Base-by-base conservation (phyloP, 2,113 vertebrate genomes). In the Austrofundulus limnaeus region DNA sequence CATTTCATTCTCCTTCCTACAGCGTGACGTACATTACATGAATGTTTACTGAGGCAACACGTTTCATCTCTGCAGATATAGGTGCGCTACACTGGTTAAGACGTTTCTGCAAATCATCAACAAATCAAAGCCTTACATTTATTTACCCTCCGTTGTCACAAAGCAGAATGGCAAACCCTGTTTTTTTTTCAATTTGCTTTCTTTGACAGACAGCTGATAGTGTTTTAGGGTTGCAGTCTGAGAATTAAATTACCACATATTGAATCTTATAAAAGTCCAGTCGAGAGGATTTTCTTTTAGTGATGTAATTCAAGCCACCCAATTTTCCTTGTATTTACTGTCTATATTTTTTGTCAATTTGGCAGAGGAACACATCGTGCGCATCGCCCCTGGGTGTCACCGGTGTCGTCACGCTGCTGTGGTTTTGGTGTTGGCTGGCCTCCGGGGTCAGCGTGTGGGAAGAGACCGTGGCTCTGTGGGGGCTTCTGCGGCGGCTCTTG, bases 281-380 rank as follows among this genome's bases (percentile, higher is more conserved):
- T 88, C 77, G 77, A 83, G 72, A 57, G 84, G 87, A 85, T 90
- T 34, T 89, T 88, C 85, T 87, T 84, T 87, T 86, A 81, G 67
- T 80, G 78, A 84, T 90, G 87, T 91, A 84, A 90, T 91, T 89
- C 85, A 82, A 87, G 81, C 81, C 43, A 86, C 91, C 89, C 90
- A 92, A 92, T 93, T 90, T 89, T 91, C 87, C 70, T 80, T 74
- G 81, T 90, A 90, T 92, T 92, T 92, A 90, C 86, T 86, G 85
- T 89, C 91, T 90, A 84, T 89, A 88, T 89, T 88, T n/a, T 34
- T 90, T 91, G 89, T 90, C 87, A 91, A 88, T 92, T 92, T 92
- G 86, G 83, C 77, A 70, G 84, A 82, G 85, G 88, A 90, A 88
- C 90, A 83, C 57, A 80, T 83, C 77, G 72, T 61, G 85, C 62